Evolutionary conservation across 2,113 vertebrate species (phyloP).

Genomic region (Gnathonemus longibarbis): DNA sequence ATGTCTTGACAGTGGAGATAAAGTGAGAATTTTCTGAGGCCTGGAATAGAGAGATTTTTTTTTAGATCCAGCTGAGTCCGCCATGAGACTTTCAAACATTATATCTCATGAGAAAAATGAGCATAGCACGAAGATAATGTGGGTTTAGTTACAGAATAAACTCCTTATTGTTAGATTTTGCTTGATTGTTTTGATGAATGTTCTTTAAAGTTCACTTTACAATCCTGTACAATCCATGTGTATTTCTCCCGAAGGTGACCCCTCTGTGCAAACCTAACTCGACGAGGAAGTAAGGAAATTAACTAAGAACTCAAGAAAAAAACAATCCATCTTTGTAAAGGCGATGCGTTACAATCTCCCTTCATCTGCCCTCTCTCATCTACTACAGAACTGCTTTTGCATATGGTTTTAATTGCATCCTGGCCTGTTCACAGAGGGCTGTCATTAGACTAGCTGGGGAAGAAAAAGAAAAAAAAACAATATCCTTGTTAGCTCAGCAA

Average conservation of each 20-base stretch:
- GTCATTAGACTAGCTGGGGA: not conserved
- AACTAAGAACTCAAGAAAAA: not conserved
- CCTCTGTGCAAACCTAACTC: not conserved
- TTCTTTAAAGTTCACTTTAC: not conserved
- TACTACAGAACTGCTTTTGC: not conserved
- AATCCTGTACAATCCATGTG: not conserved
- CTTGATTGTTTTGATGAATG: not conserved
- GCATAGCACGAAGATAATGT: not conserved
- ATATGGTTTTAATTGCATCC: slow-evolving; percentile 2
- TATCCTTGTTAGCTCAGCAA: not conserved
- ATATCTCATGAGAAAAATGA: not conserved
- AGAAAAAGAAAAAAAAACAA: not conserved
- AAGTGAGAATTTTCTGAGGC: not conserved
- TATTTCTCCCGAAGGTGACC: not conserved
- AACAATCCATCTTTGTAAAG: not conserved
- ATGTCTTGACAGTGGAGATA: not conserved
- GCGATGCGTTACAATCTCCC: not conserved
- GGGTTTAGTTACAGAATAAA: not conserved
- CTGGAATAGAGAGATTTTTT: not conserved
- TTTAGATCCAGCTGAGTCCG: not conserved
- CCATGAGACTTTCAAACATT: not conserved
- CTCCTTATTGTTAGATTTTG: not conserved
- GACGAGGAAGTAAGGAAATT: not conserved
- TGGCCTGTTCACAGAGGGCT: slow-evolving; percentile 3
- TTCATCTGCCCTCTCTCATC: not conserved